A percentile compares a stretch with the other conserved stretches of the same genome.
phyloP scores from a whole-genome alignment of 2,888 invertebrate species.

The Adela reaumurella region DNA sequence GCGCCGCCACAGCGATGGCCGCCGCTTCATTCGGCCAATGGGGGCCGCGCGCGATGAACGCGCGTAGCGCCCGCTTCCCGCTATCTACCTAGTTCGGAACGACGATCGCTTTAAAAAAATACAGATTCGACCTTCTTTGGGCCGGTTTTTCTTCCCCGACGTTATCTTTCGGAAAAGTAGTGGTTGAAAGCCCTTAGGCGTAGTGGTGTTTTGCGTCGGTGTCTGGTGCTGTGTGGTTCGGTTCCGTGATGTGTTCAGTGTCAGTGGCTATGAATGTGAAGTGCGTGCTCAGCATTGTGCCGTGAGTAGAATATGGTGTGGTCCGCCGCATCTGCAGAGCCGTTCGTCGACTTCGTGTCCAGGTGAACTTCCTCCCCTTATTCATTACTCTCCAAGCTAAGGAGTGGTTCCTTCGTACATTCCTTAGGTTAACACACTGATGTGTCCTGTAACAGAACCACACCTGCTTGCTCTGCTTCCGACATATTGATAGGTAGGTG shows the following conservation, averaged over 20 bases:
- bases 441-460: too few relatives aligned
- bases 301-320: conserved; percentile 33
- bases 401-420: too few relatives aligned
- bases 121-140: conserved; percentile 56
- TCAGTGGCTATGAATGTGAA: not conserved
- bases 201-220: conserved; percentile 20
- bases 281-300: not conserved
- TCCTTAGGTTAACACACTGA: too few relatives aligned
- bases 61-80: conserved; percentile 42
- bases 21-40: conserved; percentile 51
- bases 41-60: conserved; percentile 48
- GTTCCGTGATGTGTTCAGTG: not conserved
- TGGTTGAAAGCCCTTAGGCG: conserved; percentile 42
- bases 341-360: conserved; percentile 47
- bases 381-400: too few relatives aligned
- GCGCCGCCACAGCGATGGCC: conserved; percentile 41
- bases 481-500: too few relatives aligned
- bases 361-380: conserved; percentile 23
- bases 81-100: conserved; percentile 23
- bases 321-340: conserved; percentile 48
- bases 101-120: conserved; percentile 53
- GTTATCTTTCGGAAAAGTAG: conserved; percentile 50
- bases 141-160: conserved; percentile 50
- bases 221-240: conserved; percentile 38
- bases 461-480: too few relatives aligned